phyloP scores from a whole-genome alignment of 2,797 vertebrate species.

The Poecile montanus region DNA sequence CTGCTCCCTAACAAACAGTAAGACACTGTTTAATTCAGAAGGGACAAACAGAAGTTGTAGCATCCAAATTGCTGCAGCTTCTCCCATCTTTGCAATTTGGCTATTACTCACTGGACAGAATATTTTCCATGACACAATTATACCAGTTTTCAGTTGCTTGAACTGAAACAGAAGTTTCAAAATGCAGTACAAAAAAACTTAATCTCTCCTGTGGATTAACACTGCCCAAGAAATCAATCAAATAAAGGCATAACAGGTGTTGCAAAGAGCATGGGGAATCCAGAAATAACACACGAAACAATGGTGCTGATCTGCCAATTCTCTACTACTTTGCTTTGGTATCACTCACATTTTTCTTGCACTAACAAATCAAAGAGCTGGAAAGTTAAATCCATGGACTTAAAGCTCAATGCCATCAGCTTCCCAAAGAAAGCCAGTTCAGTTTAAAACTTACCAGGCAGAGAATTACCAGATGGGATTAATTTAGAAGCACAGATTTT shows the following conservation, averaged over 20 bases:
- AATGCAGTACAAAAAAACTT: neutral
- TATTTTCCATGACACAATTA: neutral
- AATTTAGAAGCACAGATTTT: neutral
- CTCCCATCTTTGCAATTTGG: neutral
- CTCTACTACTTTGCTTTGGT: neutral
- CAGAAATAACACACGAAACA: neutral
- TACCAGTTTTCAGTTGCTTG: neutral
- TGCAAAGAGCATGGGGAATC: neutral
- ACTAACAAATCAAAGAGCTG: neutral
- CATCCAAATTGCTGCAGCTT: neutral
- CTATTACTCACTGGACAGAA: neutral
- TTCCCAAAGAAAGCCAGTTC: neutral
- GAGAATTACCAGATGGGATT: neutral
- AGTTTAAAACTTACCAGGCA: neutral
- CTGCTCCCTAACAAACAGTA: neutral
- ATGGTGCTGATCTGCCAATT: neutral
- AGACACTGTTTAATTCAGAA: neutral
- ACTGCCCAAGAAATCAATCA: neutral
- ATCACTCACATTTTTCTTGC: neutral
- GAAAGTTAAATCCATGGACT: neutral
- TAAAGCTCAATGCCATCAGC: neutral
- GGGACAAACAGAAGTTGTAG: neutral
- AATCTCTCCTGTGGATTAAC: neutral
- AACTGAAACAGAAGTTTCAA: neutral
- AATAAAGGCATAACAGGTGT: neutral